These are phyloP conservation scores for Parus major DNA, from an alignment of 2,113 vertebrate species.

Conservation along the genomic window DNA sequence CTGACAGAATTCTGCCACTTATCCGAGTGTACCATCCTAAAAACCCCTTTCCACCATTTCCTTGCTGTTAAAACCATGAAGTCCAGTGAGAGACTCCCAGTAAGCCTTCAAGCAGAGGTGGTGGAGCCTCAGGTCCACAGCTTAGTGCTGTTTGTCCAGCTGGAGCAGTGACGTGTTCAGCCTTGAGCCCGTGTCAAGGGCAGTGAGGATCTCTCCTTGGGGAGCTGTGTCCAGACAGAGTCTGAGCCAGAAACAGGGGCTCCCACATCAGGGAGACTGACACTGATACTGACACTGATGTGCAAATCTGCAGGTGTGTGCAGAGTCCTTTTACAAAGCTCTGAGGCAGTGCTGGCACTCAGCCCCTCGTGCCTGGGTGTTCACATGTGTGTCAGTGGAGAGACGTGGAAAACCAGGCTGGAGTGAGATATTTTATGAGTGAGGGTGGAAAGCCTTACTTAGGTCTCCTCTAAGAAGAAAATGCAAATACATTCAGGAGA, in stretches of 20 bases:
- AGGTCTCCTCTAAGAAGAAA: background rate
- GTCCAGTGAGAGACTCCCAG: too few species aligned
- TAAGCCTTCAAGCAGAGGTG: background rate
- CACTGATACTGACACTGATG: accelerated
- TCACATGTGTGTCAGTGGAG: accelerated
- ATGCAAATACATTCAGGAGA: background rate
- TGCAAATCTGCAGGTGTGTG: background rate
- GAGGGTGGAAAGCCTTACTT: background rate
- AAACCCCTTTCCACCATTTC: background rate
- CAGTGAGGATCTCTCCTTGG: accelerated
- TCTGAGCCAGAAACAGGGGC: background rate
- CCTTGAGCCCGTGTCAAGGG: accelerated
- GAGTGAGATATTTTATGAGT: background rate
- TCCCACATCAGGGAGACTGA: accelerated
- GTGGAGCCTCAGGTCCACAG: background rate
- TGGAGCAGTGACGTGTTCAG: accelerated
- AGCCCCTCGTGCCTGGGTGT: accelerated
- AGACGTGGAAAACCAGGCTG: background rate
- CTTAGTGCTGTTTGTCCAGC: accelerated
- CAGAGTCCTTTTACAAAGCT: accelerated
- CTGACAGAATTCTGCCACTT: background rate
- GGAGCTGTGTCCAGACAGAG: background rate
- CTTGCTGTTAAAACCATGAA: background rate
- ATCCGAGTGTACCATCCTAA: background rate
- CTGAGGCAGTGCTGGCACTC: background rate